A percentile compares a stretch with the other conserved stretches of the same genome.
Conservation (phyloP, 2,888 invertebrate species). For the Nowickia ferox region DNA sequence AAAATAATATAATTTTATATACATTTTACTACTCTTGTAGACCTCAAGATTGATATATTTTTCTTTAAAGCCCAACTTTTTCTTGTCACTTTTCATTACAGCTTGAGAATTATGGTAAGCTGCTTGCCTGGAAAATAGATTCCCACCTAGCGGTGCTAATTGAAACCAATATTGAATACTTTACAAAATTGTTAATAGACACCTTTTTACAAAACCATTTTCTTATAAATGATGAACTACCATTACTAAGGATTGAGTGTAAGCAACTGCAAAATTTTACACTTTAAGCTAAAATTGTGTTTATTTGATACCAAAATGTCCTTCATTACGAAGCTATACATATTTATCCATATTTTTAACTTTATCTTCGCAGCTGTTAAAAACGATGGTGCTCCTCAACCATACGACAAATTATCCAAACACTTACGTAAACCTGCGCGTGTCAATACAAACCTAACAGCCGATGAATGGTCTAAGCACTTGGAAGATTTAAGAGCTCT, state of each 20-base stretch:
- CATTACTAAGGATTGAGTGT: constrained; percentile 91
- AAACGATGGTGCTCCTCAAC: constrained; percentile 85
- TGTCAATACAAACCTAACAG: constrained; percentile 77
- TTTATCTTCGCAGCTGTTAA: constrained; percentile 84
- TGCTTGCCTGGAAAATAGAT: constrained; percentile 91
- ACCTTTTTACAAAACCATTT: constrained; percentile 89
- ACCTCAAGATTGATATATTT: too few species aligned
- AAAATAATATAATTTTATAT: too few species aligned
- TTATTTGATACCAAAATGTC: too few species aligned
- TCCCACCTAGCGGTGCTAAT: constrained; percentile 90
- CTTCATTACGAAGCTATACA: neutral
- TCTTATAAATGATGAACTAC: constrained; percentile 90
- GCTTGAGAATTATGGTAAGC: constrained; percentile 91
- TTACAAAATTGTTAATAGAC: constrained; percentile 88
- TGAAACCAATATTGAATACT: constrained; percentile 90
- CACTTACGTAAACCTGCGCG: constrained; percentile 82
- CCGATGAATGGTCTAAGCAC: constrained; percentile 81
- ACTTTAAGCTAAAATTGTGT: neutral
- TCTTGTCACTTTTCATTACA: constrained; percentile 78
- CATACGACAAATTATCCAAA: constrained; percentile 83
- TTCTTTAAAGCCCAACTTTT: neutral
- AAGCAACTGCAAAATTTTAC: constrained; percentile 75
- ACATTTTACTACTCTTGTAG: too few species aligned
- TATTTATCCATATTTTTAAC: constrained; percentile 38
- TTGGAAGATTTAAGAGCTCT: constrained; percentile 80